Evolutionary conservation across 2,888 invertebrate species (phyloP).

Genomic region (Tortricodes alternella): DNA sequence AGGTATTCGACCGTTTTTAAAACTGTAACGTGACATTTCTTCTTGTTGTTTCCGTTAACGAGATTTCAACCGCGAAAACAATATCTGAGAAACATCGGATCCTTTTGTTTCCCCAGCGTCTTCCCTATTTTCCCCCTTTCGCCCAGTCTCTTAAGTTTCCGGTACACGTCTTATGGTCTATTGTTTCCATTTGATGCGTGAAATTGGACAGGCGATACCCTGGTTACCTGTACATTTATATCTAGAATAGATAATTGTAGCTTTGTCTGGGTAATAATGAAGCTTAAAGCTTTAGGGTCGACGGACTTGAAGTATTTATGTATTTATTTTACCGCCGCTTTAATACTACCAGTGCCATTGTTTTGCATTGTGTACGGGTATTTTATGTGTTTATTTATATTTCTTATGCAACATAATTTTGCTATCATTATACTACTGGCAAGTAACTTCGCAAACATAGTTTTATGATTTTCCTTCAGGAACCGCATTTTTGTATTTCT

Average conservation of each 20-base stretch:
- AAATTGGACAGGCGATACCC: constrained; percentile 19
- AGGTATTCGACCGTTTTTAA: too few species aligned
- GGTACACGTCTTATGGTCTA: constrained; percentile 27
- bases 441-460: too few species aligned
- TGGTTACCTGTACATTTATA: constrained; percentile 24
- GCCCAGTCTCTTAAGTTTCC: constrained; percentile 17
- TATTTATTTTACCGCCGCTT: neutral
- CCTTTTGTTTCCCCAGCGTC: neutral
- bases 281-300: neutral
- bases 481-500: too few species aligned
- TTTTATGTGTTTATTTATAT: neutral
- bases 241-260: too few species aligned
- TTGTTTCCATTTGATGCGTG: constrained; percentile 28
- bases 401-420: too few species aligned
- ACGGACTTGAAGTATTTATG: neutral
- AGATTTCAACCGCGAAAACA: constrained; percentile 1
- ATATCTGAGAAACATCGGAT: constrained; percentile 3
- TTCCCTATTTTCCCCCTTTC: neutral
- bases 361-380: neutral
- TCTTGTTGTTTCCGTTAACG: neutral
- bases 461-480: too few species aligned
- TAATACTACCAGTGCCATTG: neutral
- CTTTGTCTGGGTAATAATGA: neutral
- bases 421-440: too few species aligned
- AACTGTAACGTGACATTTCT: too few species aligned